phyloP scores from a whole-genome alignment of 1,140 invertebrate genomes.

The Drosophila orosa region DNA sequence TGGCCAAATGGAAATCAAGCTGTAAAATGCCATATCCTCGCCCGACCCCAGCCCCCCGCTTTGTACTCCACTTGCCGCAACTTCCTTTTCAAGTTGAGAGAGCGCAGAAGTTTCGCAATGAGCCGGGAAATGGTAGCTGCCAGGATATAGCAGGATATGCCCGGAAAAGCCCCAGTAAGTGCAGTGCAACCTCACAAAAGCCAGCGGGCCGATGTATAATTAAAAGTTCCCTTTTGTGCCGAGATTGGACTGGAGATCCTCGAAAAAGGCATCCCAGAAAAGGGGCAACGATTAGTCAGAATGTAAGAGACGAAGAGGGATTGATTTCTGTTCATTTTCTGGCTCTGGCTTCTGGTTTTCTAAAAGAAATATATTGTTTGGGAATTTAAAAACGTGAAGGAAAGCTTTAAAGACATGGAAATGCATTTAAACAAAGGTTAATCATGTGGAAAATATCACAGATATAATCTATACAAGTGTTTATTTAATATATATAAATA shows the following conservation, averaged over 20 bases:
- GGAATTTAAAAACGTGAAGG: background rate
- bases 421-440: background rate
- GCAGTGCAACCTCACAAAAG: conserved; percentile 11
- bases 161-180: conserved; percentile 20
- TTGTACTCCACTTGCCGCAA: conserved; percentile 17
- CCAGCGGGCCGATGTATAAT: conserved; percentile 35
- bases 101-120: conserved; percentile 49
- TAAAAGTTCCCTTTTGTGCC: conserved; percentile 50
- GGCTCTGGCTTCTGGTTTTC: background rate
- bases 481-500: background rate
- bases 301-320: background rate
- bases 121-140: conserved; percentile 52
- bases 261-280: background rate
- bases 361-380: background rate
- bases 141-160: conserved; percentile 46
- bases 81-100: conserved; percentile 37
- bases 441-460: background rate
- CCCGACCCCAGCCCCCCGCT: background rate
- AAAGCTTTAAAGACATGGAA: no score
- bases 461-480: background rate
- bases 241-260: conserved; percentile 9
- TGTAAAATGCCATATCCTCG: conserved; percentile 48
- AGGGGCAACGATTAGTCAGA: conserved; percentile 2
- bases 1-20: conserved; percentile 69
- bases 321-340: background rate